Conservation (phyloP, 2,888 invertebrate species). For the Dorcus hopei region DNA sequence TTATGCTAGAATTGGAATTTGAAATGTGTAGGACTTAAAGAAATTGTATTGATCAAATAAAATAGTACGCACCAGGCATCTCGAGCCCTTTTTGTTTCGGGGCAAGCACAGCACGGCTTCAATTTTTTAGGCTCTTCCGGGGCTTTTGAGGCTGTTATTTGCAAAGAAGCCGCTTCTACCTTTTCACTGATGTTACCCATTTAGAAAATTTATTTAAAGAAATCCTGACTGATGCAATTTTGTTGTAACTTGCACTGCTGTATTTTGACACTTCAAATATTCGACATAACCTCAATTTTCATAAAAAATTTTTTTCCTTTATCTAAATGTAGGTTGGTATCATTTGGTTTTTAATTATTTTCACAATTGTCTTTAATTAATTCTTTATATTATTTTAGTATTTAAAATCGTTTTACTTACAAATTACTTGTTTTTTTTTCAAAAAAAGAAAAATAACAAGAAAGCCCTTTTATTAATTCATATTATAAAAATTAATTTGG, state of each 20-base stretch:
- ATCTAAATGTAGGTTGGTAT: neutral
- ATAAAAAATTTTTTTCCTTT: neutral
- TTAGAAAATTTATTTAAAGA: neutral
- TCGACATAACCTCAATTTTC: neutral
- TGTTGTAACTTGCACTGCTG: too few species aligned
- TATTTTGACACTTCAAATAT: too few species aligned
- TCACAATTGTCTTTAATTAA: too few species aligned
- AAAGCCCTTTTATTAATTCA: too few species aligned
- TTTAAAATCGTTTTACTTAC: too few species aligned
- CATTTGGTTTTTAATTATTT: too few species aligned
- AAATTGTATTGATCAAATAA: neutral
- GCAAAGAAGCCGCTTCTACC: conserved; percentile 50
- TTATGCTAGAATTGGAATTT: conserved; percentile 60
- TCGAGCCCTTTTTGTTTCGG: conserved; percentile 86
- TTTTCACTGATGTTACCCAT: conserved; percentile 59
- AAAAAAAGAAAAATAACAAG: too few species aligned
- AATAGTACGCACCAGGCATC: conserved; percentile 77
- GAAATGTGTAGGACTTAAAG: conserved; percentile 11
- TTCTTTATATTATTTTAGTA: too few species aligned
- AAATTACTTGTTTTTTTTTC: too few species aligned
- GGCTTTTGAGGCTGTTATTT: conserved; percentile 30
- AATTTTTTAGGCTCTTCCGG: conserved; percentile 66
- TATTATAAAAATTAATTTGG: too few species aligned
- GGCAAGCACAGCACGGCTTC: conserved; percentile 96
- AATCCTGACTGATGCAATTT: neutral